Conservation (phyloP, 2,888 invertebrate genomes). For the Clunio marinus region DNA sequence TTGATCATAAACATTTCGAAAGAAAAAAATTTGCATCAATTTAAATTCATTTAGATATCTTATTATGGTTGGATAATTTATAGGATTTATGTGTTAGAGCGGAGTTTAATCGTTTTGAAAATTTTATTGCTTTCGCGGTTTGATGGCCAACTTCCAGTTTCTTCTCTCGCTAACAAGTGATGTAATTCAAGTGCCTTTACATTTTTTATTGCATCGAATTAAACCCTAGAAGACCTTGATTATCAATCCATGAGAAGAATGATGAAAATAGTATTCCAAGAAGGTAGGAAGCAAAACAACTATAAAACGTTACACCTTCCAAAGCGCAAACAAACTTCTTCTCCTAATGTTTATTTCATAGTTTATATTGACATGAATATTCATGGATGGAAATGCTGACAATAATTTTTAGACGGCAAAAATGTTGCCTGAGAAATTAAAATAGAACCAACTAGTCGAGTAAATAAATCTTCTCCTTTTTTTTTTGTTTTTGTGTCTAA, state of each 20-base stretch:
- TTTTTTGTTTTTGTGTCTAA: neutral
- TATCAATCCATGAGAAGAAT: neutral
- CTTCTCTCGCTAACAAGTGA: neutral
- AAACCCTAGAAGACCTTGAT: neutral
- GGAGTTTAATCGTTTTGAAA: neutral
- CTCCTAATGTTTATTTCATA: neutral
- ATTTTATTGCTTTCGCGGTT: neutral
- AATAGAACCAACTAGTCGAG: neutral
- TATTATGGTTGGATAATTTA: neutral
- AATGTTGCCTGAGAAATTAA: neutral
- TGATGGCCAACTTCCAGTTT: neutral
- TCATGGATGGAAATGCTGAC: neutral
- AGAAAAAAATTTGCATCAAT: constrained; percentile 13
- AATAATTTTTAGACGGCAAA: neutral
- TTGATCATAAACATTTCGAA: neutral
- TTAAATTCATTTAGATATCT: neutral
- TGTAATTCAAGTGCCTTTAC: neutral
- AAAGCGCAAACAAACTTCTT: neutral
- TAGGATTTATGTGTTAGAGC: neutral
- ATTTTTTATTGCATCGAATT: neutral
- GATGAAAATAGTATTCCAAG: neutral
- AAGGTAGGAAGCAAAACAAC: neutral
- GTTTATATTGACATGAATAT: neutral
- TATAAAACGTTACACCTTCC: constrained; percentile 23
- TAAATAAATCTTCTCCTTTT: neutral